Evolutionary conservation across 2,113 vertebrate genomes (phyloP).

Genomic region (Chiloscyllium plagiosum): DNA sequence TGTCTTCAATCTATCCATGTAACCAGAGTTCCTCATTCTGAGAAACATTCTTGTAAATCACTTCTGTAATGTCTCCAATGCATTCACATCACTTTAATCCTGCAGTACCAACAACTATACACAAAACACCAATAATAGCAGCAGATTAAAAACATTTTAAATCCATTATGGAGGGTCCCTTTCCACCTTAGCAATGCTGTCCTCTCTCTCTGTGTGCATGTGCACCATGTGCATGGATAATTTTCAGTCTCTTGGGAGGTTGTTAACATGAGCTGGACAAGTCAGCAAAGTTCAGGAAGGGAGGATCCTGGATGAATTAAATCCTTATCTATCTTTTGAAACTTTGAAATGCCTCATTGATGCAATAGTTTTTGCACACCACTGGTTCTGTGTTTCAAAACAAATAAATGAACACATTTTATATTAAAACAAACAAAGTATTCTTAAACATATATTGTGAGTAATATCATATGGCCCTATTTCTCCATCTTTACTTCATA

Average conservation of each 20-base stretch:
- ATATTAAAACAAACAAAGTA: not conserved
- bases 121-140: no score
- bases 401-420: conserved; percentile 28
- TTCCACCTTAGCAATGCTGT: not conserved
- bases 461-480: not conserved
- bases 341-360: not conserved
- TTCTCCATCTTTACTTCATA: not conserved
- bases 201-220: no score
- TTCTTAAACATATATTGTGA: conserved; percentile 9
- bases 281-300: not conserved
- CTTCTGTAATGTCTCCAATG: no score
- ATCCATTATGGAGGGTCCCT: not conserved
- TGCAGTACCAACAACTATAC: no score
- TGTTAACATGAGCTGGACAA: no score
- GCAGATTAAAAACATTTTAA: not conserved
- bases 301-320: not conserved
- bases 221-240: no score
- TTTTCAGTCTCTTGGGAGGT: no score
- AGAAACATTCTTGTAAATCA: no score
- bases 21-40: no score
- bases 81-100: no score
- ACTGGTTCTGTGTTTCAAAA: not conserved
- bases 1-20: no score
- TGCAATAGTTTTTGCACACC: not conserved
- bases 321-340: no score